Percentiles rank a stretch among this genome's conserved stretches.
Evolutionary conservation across 2,113 vertebrate genomes (phyloP).

Genomic region (Amblyopsis rosae): DNA sequence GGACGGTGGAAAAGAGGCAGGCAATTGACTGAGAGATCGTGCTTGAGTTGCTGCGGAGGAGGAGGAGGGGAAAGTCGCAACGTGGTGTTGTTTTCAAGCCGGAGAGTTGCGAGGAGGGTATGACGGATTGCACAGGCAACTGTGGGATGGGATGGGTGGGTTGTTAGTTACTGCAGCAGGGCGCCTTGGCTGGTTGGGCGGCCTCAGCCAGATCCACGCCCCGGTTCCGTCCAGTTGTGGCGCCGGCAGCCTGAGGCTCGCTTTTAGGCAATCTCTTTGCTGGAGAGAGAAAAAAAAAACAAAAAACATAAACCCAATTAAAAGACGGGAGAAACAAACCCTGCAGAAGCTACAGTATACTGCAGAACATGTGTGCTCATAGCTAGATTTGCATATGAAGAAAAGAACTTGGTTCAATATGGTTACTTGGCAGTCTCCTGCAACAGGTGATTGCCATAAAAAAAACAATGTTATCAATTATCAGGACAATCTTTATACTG

Average conservation of each 20-base stretch:
- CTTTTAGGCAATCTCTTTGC: slow-evolving; percentile 96
- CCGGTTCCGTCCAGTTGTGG: slow-evolving; percentile 84
- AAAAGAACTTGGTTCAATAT: too few relatives aligned
- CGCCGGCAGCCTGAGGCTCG: slow-evolving; percentile 87
- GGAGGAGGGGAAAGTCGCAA: slow-evolving; percentile 15
- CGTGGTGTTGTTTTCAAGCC: slow-evolving; percentile 57
- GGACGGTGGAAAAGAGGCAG: slow-evolving; percentile 37
- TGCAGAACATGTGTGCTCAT: too few relatives aligned
- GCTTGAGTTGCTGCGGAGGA: slow-evolving; percentile 25
- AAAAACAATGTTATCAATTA: background rate
- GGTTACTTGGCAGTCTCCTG: too few relatives aligned
- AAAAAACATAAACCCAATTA: background rate
- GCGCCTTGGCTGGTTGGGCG: slow-evolving; percentile 87
- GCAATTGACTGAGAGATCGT: slow-evolving; percentile 30
- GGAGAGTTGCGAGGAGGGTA: slow-evolving; percentile 47
- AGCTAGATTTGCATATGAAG: background rate
- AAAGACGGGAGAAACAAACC: background rate
- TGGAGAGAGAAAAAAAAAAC: slow-evolving; percentile 35
- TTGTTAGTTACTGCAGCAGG: slow-evolving; percentile 94
- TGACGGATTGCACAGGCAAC: slow-evolving; percentile 69
- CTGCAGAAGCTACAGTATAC: too few relatives aligned
- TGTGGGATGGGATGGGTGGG: slow-evolving; percentile 16
- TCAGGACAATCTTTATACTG: background rate
- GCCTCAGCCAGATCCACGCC: slow-evolving; percentile 94
- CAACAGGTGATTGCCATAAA: background rate